These are phyloP conservation scores for Salvator merianae DNA, from an alignment of 2,113 vertebrate genomes.

Conservation along the genomic window DNA sequence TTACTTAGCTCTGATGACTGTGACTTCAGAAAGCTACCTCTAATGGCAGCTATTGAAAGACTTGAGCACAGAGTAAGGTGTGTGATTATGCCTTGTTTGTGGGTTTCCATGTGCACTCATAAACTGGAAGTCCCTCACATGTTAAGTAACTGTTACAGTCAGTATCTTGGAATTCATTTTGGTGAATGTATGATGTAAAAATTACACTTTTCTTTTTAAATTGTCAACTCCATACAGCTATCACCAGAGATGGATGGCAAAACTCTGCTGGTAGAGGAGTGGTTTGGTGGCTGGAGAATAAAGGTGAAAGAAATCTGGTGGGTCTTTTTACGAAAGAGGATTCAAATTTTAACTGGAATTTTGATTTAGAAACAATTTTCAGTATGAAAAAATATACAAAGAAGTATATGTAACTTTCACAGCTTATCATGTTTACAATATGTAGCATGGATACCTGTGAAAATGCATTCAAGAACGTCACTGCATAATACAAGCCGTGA, in stretches of 20 bases:
- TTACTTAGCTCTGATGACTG: too few species aligned
- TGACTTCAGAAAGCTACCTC: too few species aligned
- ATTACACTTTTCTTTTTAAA: background rate
- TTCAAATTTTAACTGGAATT: background rate
- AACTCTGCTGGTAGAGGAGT: too few species aligned
- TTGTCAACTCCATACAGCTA: too few species aligned
- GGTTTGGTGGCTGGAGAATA: too few species aligned
- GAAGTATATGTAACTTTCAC: background rate
- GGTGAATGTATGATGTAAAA: background rate
- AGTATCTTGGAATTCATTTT: background rate
- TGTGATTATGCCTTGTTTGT: too few species aligned
- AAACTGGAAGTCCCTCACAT: background rate
- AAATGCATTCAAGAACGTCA: conserved; percentile 17
- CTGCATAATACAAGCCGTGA: too few species aligned
- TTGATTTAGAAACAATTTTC: background rate
- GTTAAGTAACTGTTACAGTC: background rate
- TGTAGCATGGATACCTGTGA: background rate
- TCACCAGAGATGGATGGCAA: too few species aligned
- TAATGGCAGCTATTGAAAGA: too few species aligned
- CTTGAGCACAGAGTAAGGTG: too few species aligned
- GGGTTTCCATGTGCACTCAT: too few species aligned
- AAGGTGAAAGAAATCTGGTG: too few species aligned
- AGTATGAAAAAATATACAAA: background rate
- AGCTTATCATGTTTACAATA: background rate
- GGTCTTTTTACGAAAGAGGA: background rate